Conservation (phyloP, 2,888 invertebrate species). For the Caenorhabditis japonica region DNA sequence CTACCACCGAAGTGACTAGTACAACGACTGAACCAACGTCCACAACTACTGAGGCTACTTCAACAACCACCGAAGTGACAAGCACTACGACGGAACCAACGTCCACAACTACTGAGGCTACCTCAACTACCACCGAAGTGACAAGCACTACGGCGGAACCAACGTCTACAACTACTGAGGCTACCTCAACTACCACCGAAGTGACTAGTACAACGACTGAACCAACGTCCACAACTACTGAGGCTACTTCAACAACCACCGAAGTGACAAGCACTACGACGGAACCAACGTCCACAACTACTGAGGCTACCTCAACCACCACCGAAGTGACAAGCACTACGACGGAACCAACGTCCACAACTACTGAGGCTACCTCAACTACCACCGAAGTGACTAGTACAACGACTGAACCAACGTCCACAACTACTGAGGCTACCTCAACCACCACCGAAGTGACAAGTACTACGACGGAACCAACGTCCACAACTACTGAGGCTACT, state of each 20-base stretch:
- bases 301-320: no score
- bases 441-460: slow-evolving; percentile 5
- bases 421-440: neutral
- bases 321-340: neutral
- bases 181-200: no score
- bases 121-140: slow-evolving; percentile 6
- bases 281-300: no score
- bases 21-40: slow-evolving; percentile 10
- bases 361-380: neutral
- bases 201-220: no score
- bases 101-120: slow-evolving; percentile 4
- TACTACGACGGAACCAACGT: slow-evolving; percentile 11
- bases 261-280: no score
- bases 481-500: neutral
- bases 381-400: slow-evolving; percentile 9
- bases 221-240: no score
- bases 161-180: neutral
- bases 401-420: slow-evolving; percentile 5
- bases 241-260: no score
- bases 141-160: neutral
- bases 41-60: slow-evolving; percentile 9
- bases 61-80: slow-evolving; percentile 1
- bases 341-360: slow-evolving; percentile 8
- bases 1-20: slow-evolving; percentile 1
- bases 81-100: slow-evolving; percentile 11